Conservation (phyloP, 2,888 invertebrate genomes). For the Ceriagrion tenellum region DNA sequence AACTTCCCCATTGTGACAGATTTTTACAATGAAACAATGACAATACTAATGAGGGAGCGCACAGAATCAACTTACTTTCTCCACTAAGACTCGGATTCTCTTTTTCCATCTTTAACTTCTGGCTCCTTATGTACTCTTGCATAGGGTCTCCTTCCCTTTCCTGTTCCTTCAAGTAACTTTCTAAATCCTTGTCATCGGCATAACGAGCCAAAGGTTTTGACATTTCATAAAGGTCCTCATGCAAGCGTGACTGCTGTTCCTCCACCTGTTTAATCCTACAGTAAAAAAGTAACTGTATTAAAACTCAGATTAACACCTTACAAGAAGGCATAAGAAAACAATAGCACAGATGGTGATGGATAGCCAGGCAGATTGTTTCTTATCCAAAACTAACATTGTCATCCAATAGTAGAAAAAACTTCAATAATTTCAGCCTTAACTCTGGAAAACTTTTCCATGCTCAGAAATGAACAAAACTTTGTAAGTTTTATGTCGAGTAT, state of each 20-base stretch:
- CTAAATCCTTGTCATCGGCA: conserved; percentile 93
- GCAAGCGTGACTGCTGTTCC: conserved; percentile 84
- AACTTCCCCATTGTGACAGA: too few species aligned
- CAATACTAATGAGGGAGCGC: too few species aligned
- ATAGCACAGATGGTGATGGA: too few species aligned
- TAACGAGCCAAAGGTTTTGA: conserved; percentile 95
- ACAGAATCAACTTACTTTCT: conserved; percentile 73
- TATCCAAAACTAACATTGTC: too few species aligned
- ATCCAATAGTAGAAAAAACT: too few species aligned
- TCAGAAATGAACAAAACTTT: too few species aligned
- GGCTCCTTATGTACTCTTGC: conserved; percentile 90
- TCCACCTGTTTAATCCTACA: conserved; percentile 89
- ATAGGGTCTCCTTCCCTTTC: conserved; percentile 96
- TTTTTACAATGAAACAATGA: too few species aligned
- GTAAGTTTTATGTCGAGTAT: too few species aligned
- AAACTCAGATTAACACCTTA: neutral
- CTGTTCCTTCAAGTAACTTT: conserved; percentile 85
- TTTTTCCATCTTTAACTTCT: conserved; percentile 81
- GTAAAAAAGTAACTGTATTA: conserved; percentile 69
- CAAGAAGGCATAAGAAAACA: too few species aligned
- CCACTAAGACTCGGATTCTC: conserved; percentile 80
- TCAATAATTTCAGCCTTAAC: too few species aligned
- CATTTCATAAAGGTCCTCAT: conserved; percentile 90
- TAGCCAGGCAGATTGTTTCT: too few species aligned
- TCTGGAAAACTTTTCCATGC: too few species aligned